Conservation (phyloP, 2,113 vertebrate genomes). For the Hassar affinis region DNA sequence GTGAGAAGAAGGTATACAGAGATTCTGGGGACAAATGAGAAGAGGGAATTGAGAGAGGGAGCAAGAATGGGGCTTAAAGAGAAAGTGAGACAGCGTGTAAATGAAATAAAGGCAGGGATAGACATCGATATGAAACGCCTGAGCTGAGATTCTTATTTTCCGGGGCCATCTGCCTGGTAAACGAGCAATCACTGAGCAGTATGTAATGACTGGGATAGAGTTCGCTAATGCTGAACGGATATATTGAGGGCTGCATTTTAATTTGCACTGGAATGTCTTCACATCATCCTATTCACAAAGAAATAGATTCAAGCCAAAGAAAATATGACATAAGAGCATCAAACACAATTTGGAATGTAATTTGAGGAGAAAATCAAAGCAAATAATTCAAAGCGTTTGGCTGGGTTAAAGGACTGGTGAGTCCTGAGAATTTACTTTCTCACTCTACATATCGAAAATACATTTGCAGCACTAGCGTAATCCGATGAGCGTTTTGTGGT, state of each 20-base stretch:
- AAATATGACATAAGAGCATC: not conserved
- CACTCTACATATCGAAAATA: not conserved
- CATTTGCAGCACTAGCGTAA: not conserved
- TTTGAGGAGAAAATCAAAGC: conserved; percentile 12
- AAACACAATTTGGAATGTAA: not conserved
- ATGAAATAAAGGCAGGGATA: not conserved
- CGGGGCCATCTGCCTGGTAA: conserved; percentile 2
- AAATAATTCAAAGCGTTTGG: not conserved
- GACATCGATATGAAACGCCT: conserved; percentile 7
- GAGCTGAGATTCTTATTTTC: conserved; percentile 33
- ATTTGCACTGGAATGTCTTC: conserved; percentile 1
- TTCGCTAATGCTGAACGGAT: conserved; percentile 13
- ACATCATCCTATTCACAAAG: not conserved
- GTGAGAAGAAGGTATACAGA: not conserved
- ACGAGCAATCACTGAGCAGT: conserved; percentile 15
- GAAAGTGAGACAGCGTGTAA: not conserved
- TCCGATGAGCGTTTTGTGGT: not conserved
- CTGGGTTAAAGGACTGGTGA: not conserved
- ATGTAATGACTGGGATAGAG: conserved; percentile 25
- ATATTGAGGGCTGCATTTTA: not conserved
- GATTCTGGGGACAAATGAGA: not conserved
- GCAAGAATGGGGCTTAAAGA: not conserved
- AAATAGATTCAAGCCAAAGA: not conserved
- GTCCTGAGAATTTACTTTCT: not conserved
- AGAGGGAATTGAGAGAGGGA: not conserved